A percentile compares a stretch with the other conserved stretches of the same genome.
These are phyloP conservation scores for Ditylenchus dipsaci DNA, from an alignment of 1,140 invertebrate genomes.

Conservation along the genomic window DNA sequence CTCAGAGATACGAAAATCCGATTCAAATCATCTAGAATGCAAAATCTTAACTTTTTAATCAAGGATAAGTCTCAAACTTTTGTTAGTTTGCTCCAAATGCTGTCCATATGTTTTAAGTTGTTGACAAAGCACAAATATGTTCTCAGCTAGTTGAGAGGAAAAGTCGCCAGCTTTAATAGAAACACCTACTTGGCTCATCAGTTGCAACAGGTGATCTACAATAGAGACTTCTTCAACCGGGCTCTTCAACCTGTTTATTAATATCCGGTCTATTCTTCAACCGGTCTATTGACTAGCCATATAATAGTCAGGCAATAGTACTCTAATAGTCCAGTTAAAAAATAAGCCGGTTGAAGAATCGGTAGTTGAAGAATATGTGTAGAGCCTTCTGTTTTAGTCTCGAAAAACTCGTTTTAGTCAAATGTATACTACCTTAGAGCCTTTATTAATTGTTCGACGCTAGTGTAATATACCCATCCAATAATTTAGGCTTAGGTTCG, in stretches of 20 bases:
- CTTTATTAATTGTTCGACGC: too few species aligned
- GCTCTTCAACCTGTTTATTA: too few species aligned
- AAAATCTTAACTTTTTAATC: background rate
- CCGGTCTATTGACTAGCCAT: too few species aligned
- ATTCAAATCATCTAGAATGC: constrained; percentile 46
- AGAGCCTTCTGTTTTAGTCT: background rate
- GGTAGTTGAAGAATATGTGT: too few species aligned
- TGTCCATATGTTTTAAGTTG: background rate
- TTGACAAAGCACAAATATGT: background rate
- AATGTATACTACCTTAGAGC: too few species aligned
- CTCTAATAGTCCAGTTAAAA: background rate
- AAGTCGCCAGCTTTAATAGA: background rate
- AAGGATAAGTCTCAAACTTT: background rate
- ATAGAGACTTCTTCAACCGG: too few species aligned
- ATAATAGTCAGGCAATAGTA: background rate
- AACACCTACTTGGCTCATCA: background rate
- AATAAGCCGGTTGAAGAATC: background rate
- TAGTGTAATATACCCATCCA: too few species aligned
- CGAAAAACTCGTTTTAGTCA: background rate
- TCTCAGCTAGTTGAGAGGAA: background rate
- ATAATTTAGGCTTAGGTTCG: too few species aligned
- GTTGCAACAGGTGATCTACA: background rate
- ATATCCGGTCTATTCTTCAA: too few species aligned
- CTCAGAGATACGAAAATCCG: constrained; percentile 51
- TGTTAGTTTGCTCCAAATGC: background rate